Evolutionary conservation across 1,140 invertebrate genomes (phyloP).

Genomic region (Andricus grossulariae): DNA sequence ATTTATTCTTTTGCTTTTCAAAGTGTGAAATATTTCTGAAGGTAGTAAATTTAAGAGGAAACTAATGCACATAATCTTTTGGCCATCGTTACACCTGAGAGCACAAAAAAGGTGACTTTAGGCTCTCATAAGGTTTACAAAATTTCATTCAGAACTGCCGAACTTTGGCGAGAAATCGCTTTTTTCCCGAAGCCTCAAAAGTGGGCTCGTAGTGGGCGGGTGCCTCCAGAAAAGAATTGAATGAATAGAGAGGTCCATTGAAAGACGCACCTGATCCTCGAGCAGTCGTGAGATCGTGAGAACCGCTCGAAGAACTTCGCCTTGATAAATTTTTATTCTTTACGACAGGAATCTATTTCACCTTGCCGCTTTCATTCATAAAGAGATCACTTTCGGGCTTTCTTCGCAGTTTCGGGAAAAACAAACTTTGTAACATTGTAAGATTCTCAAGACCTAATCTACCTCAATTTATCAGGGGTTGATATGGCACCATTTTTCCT

Average conservation of each 20-base stretch:
- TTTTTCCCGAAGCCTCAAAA: conserved; percentile 53
- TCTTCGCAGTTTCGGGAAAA: background rate
- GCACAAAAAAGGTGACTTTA: conserved; percentile 5
- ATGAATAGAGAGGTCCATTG: conserved; percentile 56
- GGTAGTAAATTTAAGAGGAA: background rate
- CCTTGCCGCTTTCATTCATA: conserved; percentile 23
- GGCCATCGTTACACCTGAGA: background rate
- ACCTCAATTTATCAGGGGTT: too few relatives aligned
- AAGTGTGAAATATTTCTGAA: background rate
- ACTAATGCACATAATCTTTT: conserved; percentile 4
- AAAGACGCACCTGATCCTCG: conserved; percentile 59
- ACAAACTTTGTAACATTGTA: background rate
- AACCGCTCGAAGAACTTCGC: conserved; percentile 47
- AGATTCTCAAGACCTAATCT: too few relatives aligned
- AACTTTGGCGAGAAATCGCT: background rate
- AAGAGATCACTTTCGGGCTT: background rate
- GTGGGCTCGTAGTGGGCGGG: conserved; percentile 67
- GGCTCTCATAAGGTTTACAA: conserved; percentile 9
- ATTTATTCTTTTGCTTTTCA: too few relatives aligned
- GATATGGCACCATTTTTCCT: too few relatives aligned
- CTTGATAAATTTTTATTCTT: conserved; percentile 43
- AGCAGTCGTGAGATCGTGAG: conserved; percentile 51
- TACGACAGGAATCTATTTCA: conserved; percentile 6
- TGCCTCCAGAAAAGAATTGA: conserved; percentile 61
- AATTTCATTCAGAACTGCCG: conserved; percentile 6